phyloP scores from a whole-genome alignment of 1,140 invertebrate species.

The Andrena cerasifolii region DNA sequence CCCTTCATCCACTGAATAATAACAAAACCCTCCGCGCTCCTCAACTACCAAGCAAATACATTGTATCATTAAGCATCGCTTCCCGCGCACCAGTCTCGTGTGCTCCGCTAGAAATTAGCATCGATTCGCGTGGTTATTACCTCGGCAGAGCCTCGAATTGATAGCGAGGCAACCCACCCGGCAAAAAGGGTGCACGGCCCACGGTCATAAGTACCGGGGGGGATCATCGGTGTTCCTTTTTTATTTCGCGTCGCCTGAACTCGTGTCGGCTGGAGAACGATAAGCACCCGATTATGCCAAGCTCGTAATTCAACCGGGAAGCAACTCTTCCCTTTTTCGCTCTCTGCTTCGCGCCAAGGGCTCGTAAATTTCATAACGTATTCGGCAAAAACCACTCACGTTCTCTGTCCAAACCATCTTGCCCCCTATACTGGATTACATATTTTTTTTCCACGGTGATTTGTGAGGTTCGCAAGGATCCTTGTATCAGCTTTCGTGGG shows the following conservation, averaged over 20 bases:
- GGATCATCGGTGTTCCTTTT: conserved; percentile 21
- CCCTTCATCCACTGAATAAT: neutral
- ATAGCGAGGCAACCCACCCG: neutral
- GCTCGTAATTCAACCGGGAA: conserved; percentile 42
- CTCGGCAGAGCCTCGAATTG: neutral
- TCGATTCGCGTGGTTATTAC: neutral
- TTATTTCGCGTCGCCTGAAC: neutral
- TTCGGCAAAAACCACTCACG: conserved; percentile 23
- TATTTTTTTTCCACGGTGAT: neutral
- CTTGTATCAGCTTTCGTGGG: too few species aligned
- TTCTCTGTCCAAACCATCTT: neutral
- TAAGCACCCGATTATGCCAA: conserved; percentile 42
- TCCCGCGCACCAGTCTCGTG: neutral
- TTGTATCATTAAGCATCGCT: too few species aligned
- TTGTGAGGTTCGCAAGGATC: neutral
- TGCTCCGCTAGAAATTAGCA: neutral
- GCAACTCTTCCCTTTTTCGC: conserved; percentile 10
- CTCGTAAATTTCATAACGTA: conserved; percentile 33
- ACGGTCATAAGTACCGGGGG: neutral
- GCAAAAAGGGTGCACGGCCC: conserved; percentile 19
- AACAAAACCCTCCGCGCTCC: neutral
- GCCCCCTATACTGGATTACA: neutral
- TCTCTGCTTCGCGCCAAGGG: neutral
- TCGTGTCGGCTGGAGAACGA: conserved; percentile 32
- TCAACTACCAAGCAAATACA: too few species aligned